Base-by-base conservation (phyloP, 2,888 invertebrate species). In the Drosophila suboccidentalis region DNA sequence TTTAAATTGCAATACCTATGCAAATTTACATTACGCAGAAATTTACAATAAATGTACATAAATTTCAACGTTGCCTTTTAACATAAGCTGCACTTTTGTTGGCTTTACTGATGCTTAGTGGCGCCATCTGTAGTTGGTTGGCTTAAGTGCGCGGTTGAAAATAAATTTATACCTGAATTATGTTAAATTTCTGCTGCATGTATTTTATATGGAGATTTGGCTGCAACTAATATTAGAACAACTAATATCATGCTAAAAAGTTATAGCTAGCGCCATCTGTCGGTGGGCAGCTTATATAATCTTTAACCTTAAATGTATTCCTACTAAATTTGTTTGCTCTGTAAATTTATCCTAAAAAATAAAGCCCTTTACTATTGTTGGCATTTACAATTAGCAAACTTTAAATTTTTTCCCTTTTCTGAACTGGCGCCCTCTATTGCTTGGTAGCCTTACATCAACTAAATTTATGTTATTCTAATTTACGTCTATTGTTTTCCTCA, bases 1-100 rank as follows among this genome's bases (percentile, higher is more conserved):
- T 5, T 36, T n/a, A 43, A 59, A 65, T 44, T 64, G 50, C 64
- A 60, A 59, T 64, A 58, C 59, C 38, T 44, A 64, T 62, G 62
- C 62, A 62, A 62, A 62, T 47, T 41, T 49, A 50, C 19, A 50
- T 17, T 6, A 6, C 8, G 10, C 19, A 58, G 17, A 32, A 57
- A 44, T 43, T 19, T 57, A 32, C 54, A 43, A 43, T 17, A 54
- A 22, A 57, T 44, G 11, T 44, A 34, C 55, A 57, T 57, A 22
- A 57, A 34, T 36, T 41, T 57, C 15, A 8, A 36, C 1, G n/a
- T 3, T 15, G 9, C 26, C 10, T 10, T 51, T 41, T 2, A 2
- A 2, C 19, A n/a, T n/a, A 8, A 32, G 43, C 22, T 44, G 55
- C 57, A 57, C n/a, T 15, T 51, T 43, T 54, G 54, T 19, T 11